Evolutionary conservation across 2,797 vertebrate genomes (phyloP).

Genomic region (Pseudocheirus occidentalis): DNA sequence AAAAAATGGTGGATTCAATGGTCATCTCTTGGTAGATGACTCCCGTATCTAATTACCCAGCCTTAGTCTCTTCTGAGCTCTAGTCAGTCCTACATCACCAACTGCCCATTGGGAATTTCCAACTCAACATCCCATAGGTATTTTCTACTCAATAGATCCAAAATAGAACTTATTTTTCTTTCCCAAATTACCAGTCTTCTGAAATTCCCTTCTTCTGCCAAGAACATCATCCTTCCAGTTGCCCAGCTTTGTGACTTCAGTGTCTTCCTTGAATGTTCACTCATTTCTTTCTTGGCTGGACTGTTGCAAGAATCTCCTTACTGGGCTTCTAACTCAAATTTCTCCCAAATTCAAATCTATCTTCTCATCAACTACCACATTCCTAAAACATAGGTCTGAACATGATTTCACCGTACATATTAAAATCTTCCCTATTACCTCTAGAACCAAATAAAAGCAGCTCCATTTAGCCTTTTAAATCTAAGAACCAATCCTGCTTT

Average conservation of each 20-base stretch:
- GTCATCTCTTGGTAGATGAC: background rate
- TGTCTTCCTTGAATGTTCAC: background rate
- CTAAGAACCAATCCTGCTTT: no score
- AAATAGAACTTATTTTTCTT: background rate
- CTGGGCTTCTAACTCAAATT: background rate
- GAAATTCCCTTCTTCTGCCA: background rate
- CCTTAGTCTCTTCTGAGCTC: background rate
- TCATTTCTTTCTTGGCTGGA: background rate
- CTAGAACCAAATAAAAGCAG: no score
- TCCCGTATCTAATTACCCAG: no score
- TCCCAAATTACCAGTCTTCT: background rate
- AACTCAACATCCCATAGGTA: background rate
- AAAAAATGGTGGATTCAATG: background rate
- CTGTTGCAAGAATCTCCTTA: background rate
- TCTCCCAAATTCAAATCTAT: background rate
- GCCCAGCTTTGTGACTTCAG: background rate
- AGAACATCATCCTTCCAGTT: background rate
- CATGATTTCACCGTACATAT: no score
- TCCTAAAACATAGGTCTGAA: no score
- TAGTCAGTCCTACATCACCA: background rate
- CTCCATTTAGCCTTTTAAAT: no score
- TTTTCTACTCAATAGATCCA: background rate
- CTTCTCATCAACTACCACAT: background rate
- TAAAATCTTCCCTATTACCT: no score
- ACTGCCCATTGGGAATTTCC: background rate